Percentiles rank a stretch among this genome's conserved stretches.
Conservation (phyloP, 2,888 invertebrate genomes). For the Danaus chrysippus region DNA sequence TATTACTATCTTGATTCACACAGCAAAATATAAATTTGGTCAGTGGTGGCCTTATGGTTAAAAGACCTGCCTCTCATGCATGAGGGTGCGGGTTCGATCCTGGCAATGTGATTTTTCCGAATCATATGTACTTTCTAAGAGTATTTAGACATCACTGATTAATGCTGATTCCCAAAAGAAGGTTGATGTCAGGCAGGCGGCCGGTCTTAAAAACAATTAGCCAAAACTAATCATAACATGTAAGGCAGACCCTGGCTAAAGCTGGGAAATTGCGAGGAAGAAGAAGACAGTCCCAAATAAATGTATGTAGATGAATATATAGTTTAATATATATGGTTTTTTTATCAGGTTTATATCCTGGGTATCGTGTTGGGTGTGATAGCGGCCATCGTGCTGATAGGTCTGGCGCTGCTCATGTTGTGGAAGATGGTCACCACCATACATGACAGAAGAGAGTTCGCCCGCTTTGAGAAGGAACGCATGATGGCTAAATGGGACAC, state of each 20-base stretch:
- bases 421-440: conserved; percentile 99
- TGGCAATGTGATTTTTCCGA: too few species aligned
- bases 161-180: too few species aligned
- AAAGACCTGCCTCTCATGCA: too few species aligned
- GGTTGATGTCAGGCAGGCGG: too few species aligned
- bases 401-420: conserved; percentile 92
- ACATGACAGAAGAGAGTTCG: conserved; percentile 97
- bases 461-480: conserved; percentile 97
- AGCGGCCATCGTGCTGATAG: conserved; percentile 96
- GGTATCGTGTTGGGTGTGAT: conserved; percentile 97
- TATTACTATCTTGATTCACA: neutral
- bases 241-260: too few species aligned
- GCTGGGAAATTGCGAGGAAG: too few species aligned
- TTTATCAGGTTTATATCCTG: conserved; percentile 82
- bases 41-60: too few species aligned
- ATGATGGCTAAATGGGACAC: conserved; percentile 99
- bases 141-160: too few species aligned
- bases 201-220: too few species aligned
- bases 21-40: neutral
- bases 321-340: conserved; percentile 2
- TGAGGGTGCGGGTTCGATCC: too few species aligned
- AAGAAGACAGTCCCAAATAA: neutral
- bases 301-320: neutral
- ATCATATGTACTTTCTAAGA: too few species aligned
- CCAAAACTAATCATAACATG: too few species aligned